phyloP scores from a whole-genome alignment of 2,797 vertebrate species.

The Lagorchestes hirsutus region DNA sequence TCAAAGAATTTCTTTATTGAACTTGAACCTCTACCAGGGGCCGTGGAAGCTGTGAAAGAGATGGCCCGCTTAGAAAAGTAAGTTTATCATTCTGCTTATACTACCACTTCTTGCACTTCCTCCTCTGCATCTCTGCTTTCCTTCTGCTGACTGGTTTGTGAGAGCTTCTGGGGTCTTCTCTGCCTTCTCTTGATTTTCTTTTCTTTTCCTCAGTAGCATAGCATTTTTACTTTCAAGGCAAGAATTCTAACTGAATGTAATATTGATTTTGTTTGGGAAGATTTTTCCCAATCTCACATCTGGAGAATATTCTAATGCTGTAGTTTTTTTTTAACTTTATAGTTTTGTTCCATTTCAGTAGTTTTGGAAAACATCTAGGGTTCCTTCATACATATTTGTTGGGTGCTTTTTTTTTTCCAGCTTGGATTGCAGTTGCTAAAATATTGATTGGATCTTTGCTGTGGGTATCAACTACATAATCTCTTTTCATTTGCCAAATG shows the following conservation, averaged over 20 bases:
- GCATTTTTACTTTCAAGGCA: background rate
- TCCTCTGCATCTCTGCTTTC: background rate
- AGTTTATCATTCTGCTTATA: conserved; percentile 69
- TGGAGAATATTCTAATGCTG: background rate
- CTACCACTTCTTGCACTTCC: fast-evolving
- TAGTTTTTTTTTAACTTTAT: background rate
- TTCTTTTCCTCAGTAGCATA: background rate
- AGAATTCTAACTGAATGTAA: background rate
- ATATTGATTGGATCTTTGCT: background rate
- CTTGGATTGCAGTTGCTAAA: background rate
- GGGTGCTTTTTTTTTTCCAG: background rate
- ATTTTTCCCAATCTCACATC: background rate
- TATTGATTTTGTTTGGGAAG: background rate
- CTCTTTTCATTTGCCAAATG: background rate
- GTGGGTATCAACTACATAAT: background rate
- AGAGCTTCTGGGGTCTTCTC: background rate
- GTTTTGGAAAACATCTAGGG: background rate
- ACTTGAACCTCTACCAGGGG: conserved; percentile 94
- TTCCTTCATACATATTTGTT: background rate
- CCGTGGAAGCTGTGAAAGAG: conserved; percentile 94
- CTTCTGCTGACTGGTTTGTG: background rate
- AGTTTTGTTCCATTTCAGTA: background rate
- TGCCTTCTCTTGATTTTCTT: background rate
- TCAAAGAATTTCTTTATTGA: conserved; percentile 96
- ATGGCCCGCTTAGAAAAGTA: conserved; percentile 95